Evolutionary conservation across 2,797 vertebrate species (phyloP), one percentile per base, ranked within the genome.

Genomic region (Chelmon rostratus): DNA sequence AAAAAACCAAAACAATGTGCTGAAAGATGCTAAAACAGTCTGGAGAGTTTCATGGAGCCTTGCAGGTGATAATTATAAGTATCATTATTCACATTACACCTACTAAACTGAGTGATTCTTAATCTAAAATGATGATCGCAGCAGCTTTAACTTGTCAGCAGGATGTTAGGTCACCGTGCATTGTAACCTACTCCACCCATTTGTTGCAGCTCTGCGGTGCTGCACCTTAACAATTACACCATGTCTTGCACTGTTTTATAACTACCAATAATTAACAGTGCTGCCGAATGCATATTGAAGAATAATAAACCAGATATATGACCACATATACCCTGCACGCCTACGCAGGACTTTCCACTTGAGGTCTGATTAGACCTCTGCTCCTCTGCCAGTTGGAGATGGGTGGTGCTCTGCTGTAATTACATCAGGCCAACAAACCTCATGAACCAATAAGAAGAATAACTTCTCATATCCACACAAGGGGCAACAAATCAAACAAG

Each of bases 221-320:
- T 42, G 15, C 37, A 49, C 52, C 63, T n/a, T 25, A 38, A 12
- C 46, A 62, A 28, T 57, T 44, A 47, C n/a, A 16, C 15, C 38
- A 25, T 19, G 44, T 74, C 38, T 18, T 46, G 19, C 40, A 19
- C 49, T 68, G 33, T 78, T 71, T 66, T 44, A 72, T 80, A 52
- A 65, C 33, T 5, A 61, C 42, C 46, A 69, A 66, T 56, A 59
- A 78, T 77, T 69, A 73, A 77, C 67, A 28, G 25, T 8, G 35
- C 8, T 16, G 52, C 33, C 21, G 49, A 61, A 38, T 58, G 53
- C 37, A 75, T 56, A 40, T 18, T 47, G 42, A 76, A 50, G 33
- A 18, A 77, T 59, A 67, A 75, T 82, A 76, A 86, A 86, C 31
- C 52, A 64, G 40, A 49, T 78, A 64, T 54, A 62, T 18, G 21